These are phyloP conservation scores for Rhingia campestris DNA, from an alignment of 2,888 invertebrate genomes.

Conservation along the genomic window DNA sequence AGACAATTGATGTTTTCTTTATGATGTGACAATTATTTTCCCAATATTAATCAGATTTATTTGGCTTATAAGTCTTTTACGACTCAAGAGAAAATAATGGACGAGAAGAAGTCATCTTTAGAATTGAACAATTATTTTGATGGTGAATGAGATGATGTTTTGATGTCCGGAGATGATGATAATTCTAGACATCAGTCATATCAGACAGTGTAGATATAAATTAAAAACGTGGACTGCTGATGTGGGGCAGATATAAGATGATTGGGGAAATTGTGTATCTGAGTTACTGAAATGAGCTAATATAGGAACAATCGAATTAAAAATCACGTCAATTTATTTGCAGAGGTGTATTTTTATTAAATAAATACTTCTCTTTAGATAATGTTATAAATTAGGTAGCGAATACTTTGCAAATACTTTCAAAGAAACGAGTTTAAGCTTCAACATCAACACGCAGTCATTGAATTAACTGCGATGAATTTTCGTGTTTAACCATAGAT, in stretches of 20 bases:
- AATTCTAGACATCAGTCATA: constrained; percentile 6
- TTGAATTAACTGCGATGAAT: too few species aligned
- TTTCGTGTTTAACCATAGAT: too few species aligned
- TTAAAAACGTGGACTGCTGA: neutral
- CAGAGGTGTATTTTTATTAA: too few species aligned
- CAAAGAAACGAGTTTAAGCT: too few species aligned
- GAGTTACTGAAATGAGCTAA: too few species aligned
- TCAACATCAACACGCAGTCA: too few species aligned
- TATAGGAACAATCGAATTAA: too few species aligned
- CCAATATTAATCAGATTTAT: constrained; percentile 65
- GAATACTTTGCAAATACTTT: too few species aligned
- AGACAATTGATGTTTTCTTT: constrained; percentile 12
- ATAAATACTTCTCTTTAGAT: too few species aligned
- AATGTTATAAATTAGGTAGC: too few species aligned
- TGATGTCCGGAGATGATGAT: constrained; percentile 8
- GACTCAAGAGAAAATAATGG: constrained; percentile 17
- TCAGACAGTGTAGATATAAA: neutral
- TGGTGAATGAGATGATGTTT: constrained; percentile 22
- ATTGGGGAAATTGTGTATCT: too few species aligned
- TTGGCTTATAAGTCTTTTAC: constrained; percentile 42
- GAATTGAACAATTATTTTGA: constrained; percentile 36
- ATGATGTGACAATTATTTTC: constrained; percentile 52
- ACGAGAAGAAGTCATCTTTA: constrained; percentile 3
- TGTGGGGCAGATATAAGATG: neutral
- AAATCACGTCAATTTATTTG: too few species aligned